phyloP scores from a whole-genome alignment of 2,797 vertebrate species.

The Phrynocephalus guinanensis region DNA sequence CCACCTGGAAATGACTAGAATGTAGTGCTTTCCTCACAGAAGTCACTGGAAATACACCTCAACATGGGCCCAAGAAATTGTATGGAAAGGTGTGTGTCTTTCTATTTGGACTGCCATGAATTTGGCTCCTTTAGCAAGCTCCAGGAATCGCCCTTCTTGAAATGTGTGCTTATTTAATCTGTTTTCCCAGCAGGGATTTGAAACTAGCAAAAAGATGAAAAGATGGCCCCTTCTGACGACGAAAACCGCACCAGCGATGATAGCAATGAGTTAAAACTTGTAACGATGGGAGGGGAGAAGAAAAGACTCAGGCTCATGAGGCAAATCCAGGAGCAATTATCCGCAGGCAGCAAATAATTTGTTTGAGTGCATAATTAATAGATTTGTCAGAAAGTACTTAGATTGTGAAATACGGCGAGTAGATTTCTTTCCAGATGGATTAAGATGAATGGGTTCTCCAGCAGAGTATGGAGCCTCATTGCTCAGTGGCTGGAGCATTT shows the following conservation, averaged over 20 bases:
- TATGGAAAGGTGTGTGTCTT: not conserved
- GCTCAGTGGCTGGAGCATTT: constrained; percentile 68
- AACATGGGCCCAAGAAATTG: not conserved
- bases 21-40: not conserved
- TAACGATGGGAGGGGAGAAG: constrained; percentile 18
- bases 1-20: not conserved
- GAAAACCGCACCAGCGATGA: constrained; percentile 8
- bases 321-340: constrained; percentile 70
- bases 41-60: not conserved
- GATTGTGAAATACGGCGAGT: constrained; percentile 74
- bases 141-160: not conserved
- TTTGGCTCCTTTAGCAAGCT: not conserved
- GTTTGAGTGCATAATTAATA: constrained; percentile 80
- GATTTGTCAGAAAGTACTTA: constrained; percentile 79
- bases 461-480: constrained; percentile 71
- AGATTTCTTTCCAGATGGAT: constrained; percentile 74
- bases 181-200: not conserved
- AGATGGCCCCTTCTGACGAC: not conserved
- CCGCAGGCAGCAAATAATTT: constrained; percentile 76
- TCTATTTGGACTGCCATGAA: not conserved
- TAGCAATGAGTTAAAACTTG: constrained; percentile 58
- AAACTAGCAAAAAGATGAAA: constrained; percentile 12
- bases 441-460: constrained; percentile 77
- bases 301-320: constrained; percentile 50
- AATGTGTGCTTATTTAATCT: not conserved